Percentiles rank a stretch among this genome's conserved stretches.
Evolutionary conservation across 2,797 vertebrate genomes (phyloP).

Genomic region (Parambassis ranga): DNA sequence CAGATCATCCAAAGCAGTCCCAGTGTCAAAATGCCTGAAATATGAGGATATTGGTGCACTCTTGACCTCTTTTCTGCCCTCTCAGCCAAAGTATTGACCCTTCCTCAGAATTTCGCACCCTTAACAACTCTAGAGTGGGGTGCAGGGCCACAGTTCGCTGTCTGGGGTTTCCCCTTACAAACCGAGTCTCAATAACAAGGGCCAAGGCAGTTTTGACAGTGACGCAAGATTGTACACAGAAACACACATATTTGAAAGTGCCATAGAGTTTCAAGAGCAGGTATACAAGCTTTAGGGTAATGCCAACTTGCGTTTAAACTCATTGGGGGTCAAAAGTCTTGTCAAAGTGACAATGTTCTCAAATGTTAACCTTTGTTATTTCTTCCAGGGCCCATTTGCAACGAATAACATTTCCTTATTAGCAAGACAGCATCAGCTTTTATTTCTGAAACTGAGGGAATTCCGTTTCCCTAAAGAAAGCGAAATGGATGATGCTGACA

Average conservation of each 20-base stretch:
- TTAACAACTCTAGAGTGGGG: conserved; percentile 43
- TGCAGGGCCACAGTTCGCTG: conserved; percentile 57
- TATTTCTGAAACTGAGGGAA: conserved; percentile 30
- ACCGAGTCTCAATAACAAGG: conserved; percentile 59
- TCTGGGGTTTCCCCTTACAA: conserved; percentile 72
- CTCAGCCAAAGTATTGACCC: conserved; percentile 38
- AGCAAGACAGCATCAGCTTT: background rate
- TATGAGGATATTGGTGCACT: conserved; percentile 54
- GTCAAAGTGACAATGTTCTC: conserved; percentile 13
- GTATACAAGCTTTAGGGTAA: conserved; percentile 25
- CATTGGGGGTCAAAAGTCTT: conserved; percentile 39
- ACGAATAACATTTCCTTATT: conserved; percentile 32
- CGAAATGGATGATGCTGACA: conserved; percentile 60
- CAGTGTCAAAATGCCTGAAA: conserved; percentile 48
- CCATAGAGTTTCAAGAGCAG: conserved; percentile 7
- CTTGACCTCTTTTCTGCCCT: conserved; percentile 51
- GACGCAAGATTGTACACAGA: conserved; percentile 20
- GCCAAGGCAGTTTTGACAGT: conserved; percentile 55
- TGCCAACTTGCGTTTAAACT: conserved; percentile 36
- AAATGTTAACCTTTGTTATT: conserved; percentile 41
- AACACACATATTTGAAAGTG: conserved; percentile 10
- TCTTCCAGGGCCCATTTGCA: conserved; percentile 33
- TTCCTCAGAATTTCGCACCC: conserved; percentile 54
- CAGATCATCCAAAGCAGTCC: background rate
- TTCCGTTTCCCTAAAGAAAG: conserved; percentile 37